Evolutionary conservation across 2,888 invertebrate genomes (phyloP), one percentile per base, ranked within the genome.

Genomic region (Cactoblastis cactorum): DNA sequence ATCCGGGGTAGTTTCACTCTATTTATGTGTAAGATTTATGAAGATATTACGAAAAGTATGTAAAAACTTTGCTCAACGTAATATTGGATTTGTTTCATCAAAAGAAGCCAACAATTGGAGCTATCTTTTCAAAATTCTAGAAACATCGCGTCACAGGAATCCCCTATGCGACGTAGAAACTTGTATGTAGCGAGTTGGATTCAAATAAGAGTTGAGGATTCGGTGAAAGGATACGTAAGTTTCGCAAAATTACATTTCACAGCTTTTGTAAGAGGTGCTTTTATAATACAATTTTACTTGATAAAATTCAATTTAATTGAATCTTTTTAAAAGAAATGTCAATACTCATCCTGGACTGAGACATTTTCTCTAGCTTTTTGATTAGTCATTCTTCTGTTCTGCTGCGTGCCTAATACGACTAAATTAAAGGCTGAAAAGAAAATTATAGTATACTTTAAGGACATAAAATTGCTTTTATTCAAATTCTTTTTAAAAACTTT

Each of bases 191-290:
- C 57, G 62, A 58, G 53, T 59, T 53, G 55, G 56, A 56, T 61
- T 58, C 53, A 53, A 59, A 61, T 56, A 53, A 60, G 59, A 53
- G 52, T 58, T 51, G 53, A 57, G 60, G 53, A 64, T 64, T 58
- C 45, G 53, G 59, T 49, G 63, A 57, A 63, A 56, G 61, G 59
- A 58, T 38, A 53, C 50, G 55, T 50, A 51, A 56, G 50, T 58
- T 53, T 53, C 55, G 52, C 52, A 55, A 63, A 69, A 66, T 71
- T 69, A 62, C 69, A 69, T 68, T 70, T 58, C 57, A 38, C 49
- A 47, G 57, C 53, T 55, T 52, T 53, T 50, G 22, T 49, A 47
- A 53, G 56, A 55, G 55, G 51, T 54, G 58, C 15, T 37, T 37
- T n/a, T 38, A 11, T 28, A 39, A 11, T 43, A 43, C 28, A 17